Conservation (phyloP, 92 coral and sea anemone genomes). For the Bergia puertoricense region DNA sequence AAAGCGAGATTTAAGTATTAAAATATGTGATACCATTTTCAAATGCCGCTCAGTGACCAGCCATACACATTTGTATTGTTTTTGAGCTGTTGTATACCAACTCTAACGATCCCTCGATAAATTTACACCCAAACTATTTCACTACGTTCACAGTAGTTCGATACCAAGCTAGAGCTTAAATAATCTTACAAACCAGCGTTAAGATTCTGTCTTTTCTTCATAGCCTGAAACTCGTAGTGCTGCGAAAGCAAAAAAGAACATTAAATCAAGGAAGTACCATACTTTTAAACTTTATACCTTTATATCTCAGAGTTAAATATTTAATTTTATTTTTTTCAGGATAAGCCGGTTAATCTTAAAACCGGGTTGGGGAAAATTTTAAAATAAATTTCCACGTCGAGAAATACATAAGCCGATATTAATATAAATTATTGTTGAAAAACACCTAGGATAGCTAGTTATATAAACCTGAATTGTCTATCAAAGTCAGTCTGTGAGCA, state of each 20-base stretch:
- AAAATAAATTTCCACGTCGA: too few relatives aligned
- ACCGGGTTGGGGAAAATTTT: too few relatives aligned
- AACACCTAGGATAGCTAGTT: too few relatives aligned
- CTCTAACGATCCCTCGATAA: neutral
- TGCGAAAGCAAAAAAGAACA: neutral
- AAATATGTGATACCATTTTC: too few relatives aligned
- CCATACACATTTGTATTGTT: neutral
- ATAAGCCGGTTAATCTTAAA: too few relatives aligned
- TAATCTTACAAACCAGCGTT: neutral
- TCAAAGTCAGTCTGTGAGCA: too few relatives aligned
- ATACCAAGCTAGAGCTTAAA: neutral
- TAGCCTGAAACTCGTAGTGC: slow-evolving; percentile 28
- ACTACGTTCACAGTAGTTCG: neutral
- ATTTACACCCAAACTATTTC: neutral
- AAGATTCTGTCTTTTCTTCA: neutral
- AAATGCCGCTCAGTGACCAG: neutral
- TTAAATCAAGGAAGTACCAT: neutral
- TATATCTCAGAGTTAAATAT: neutral
- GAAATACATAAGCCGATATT: too few relatives aligned
- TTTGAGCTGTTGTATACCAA: too few relatives aligned
- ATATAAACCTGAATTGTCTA: too few relatives aligned
- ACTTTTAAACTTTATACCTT: neutral
- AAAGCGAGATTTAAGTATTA: neutral
- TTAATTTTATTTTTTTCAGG: too few relatives aligned
- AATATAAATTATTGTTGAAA: too few relatives aligned